A percentile compares a stretch with the other conserved stretches of the same genome.
Conservation (phyloP, 2,888 invertebrate genomes). For the Euplagia quadripunctaria region DNA sequence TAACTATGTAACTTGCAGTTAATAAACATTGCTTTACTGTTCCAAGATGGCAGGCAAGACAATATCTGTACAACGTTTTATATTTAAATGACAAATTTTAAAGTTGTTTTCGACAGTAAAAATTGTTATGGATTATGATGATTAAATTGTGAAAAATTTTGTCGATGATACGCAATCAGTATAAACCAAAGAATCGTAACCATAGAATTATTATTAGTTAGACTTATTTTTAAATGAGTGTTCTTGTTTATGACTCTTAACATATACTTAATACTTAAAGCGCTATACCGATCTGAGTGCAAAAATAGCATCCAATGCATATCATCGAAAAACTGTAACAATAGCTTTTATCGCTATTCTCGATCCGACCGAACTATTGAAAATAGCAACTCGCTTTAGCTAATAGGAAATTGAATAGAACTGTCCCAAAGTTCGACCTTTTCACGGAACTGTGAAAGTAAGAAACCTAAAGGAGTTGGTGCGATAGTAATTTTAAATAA, state of each 20-base stretch:
- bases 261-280: neutral
- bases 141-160: neutral
- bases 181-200: too few relatives aligned
- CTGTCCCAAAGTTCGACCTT: slow-evolving; percentile 34
- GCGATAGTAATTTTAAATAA: neutral
- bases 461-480: neutral
- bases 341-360: slow-evolving; percentile 22
- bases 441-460: slow-evolving; percentile 33
- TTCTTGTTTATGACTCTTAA: neutral
- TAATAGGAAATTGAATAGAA: slow-evolving; percentile 46
- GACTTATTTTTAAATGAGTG: neutral
- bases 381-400: slow-evolving; percentile 34
- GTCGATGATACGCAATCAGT: too few relatives aligned
- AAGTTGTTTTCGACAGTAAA: too few relatives aligned
- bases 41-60: neutral
- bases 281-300: neutral
- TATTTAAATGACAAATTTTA: neutral
- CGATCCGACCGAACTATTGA: slow-evolving; percentile 31
- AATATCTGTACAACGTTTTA: neutral
- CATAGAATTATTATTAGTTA: too few relatives aligned
- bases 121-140: neutral
- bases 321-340: slow-evolving; percentile 19
- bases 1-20: neutral
- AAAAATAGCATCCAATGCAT: slow-evolving; percentile 22
- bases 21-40: neutral